Evolutionary conservation across 2,797 vertebrate species (phyloP).

Genomic region (Esox lucius): DNA sequence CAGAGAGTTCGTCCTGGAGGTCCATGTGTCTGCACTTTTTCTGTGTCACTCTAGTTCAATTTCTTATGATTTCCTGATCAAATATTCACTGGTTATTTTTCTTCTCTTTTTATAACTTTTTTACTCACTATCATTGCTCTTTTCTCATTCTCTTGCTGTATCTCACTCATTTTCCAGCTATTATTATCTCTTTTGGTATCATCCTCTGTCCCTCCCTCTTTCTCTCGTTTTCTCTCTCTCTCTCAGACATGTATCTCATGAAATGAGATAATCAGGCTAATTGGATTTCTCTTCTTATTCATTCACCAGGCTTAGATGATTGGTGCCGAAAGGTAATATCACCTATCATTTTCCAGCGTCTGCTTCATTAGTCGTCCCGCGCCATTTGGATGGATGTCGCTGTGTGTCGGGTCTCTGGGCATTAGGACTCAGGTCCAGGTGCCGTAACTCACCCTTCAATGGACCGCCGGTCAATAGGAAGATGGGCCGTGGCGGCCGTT

Average conservation of each 20-base stretch:
- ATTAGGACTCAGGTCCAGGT: conserved; percentile 48
- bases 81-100: too few species aligned
- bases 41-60: too few species aligned
- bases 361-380: conserved; percentile 65
- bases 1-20: too few species aligned
- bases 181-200: neutral
- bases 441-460: conserved; percentile 69
- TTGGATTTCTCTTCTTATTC: conserved; percentile 43
- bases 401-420: conserved; percentile 58
- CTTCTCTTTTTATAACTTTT: neutral
- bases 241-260: neutral
- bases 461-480: conserved; percentile 69
- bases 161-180: neutral
- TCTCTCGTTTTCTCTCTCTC: neutral
- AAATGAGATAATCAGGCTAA: conserved; percentile 55
- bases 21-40: too few species aligned
- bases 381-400: conserved; percentile 64
- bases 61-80: too few species aligned
- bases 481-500: conserved; percentile 65
- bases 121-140: conserved; percentile 20
- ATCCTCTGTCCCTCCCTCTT: neutral
- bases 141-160: neutral
- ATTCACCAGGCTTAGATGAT: conserved; percentile 35
- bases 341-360: conserved; percentile 68
- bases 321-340: conserved; percentile 51